Base-by-base conservation (phyloP, 53 echinoderm and acorn worm genomes). In the Mesocentrotus franciscanus region DNA sequence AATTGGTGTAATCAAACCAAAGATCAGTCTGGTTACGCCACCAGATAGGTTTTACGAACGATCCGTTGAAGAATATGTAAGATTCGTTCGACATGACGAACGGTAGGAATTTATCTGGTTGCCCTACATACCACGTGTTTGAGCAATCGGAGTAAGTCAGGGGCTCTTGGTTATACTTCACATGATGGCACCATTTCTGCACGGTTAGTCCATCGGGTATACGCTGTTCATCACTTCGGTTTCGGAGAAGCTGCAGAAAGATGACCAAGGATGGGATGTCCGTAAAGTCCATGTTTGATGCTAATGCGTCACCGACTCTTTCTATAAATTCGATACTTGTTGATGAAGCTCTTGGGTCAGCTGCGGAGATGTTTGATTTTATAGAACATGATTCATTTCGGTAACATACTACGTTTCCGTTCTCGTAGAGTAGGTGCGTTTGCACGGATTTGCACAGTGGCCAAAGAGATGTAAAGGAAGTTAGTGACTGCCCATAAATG, bases 11-110 rank as follows among this genome's bases (percentile, higher is more conserved):
- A 60, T 17, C 10, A 75, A 75, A 74, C 20, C 5, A 56, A 16
- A 94, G 30, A 22, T 27, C 58, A 34, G 94, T 94, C 32, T 9
- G 22, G 58, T 94, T 94, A 2, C 35, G 18, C 94, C 94, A 94
- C 79, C 79, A 94, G 30, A 83, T 57, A 9, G 94, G 94, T 79
- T 60, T 78, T 7, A 94, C 55, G 94, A 78, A 94, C 35, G 94
- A 60, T 33, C 60, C 83, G 56, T 94, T 94, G 22, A 33, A 33
- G 78, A 94, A 94, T 59, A 94, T 78, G 29, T 60, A 33, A 6
- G 83, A 79, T 33, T 94, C 94, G 29, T 94, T 94, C 22, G 39
- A 56, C 18, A 94, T 57, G 22, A 61, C 61, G 83, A 59, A 57
- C 56, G 76, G 92, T 16, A 13, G 42, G 74, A 92, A 92, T 56